Base-by-base conservation (phyloP, 2,113 vertebrate genomes). In the Turdus rufiventris region DNA sequence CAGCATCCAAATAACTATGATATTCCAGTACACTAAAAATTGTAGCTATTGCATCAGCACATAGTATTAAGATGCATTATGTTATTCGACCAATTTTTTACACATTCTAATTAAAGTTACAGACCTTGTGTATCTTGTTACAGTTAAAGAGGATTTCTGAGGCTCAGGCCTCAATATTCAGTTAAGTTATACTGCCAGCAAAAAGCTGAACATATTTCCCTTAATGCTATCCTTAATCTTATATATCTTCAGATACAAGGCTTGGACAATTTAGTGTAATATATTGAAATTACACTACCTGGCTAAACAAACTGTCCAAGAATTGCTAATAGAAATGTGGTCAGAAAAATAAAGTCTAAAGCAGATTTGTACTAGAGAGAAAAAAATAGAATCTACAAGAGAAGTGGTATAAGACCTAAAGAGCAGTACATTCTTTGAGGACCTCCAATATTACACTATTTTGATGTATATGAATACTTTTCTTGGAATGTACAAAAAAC, bases 191-290 rank as follows among this genome's bases (percentile, higher is more conserved):
- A 48, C 38, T 56, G 88, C 63, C 76, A 92, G 47, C 74, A 62
- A 89, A 91, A 89, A 79, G 71, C 33, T 58, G 83, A 94, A 78
- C 25, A 10, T 42, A 65, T 57, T 89, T 97, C 90, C 96, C 96
- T 96, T 96, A 93, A 86, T 89, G 67, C 80, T 93, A 86, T 94
- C 94, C 95, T 75, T 86, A 87, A 67, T 45, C 58, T 63, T 87
- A 73, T 51, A 72, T 20, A 53, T 67, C 87, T 88, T 72, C 88
- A 72, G 42, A 79, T 80, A 93, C 5, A 88, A 60, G 58, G 42
- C 36, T 87, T 88, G 43, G 51, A 70, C 85, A 83, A 34, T 54
- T 94, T 63, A 71, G 51, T 51, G 47, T 66, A 57, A 60, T 53
- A 65, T 63, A 53, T 17, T 93, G 86, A 91, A 90, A 76, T 96